Percentiles rank a stretch among this genome's conserved stretches.
These are phyloP conservation scores for Melanostigma gelatinosum DNA, from an alignment of 2,113 vertebrate genomes.

Conservation along the genomic window DNA sequence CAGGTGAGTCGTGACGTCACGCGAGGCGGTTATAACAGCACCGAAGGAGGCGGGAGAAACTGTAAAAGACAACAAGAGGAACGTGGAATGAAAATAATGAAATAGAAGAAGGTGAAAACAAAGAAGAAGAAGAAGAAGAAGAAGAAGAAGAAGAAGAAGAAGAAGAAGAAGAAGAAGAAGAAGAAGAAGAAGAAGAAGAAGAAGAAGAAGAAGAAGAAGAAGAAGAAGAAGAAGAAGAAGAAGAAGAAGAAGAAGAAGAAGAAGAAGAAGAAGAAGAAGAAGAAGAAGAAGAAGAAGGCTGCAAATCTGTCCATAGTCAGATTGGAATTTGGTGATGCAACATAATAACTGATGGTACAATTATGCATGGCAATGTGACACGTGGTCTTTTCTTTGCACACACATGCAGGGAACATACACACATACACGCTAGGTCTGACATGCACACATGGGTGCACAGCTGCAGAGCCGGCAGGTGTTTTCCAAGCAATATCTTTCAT, in stretches of 20 bases:
- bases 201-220: too few species aligned
- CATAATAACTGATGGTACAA: not conserved
- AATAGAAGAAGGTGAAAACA: not conserved
- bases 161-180: too few species aligned
- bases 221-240: not conserved
- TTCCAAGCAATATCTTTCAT: conserved; percentile 72
- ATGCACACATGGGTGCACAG: conserved; percentile 30
- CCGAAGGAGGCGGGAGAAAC: not conserved
- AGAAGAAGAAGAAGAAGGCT: too few species aligned
- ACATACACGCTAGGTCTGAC: not conserved
- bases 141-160: too few species aligned
- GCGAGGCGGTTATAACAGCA: conserved; percentile 42
- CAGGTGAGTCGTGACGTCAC: conserved; percentile 81
- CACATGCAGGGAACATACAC: not conserved
- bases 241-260: not conserved
- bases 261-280: too few species aligned
- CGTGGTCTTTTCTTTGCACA: not conserved
- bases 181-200: not conserved
- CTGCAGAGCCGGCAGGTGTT: conserved; percentile 69
- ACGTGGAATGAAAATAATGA: not conserved
- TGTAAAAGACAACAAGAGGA: not conserved
- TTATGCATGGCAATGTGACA: not conserved
- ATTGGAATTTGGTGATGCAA: not conserved
- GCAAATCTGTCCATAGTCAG: not conserved
- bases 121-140: too few species aligned